A percentile compares a stretch with the other conserved stretches of the same genome.
Evolutionary conservation across 1,140 invertebrate genomes (phyloP).

Genomic region (Danaus melanippus): DNA sequence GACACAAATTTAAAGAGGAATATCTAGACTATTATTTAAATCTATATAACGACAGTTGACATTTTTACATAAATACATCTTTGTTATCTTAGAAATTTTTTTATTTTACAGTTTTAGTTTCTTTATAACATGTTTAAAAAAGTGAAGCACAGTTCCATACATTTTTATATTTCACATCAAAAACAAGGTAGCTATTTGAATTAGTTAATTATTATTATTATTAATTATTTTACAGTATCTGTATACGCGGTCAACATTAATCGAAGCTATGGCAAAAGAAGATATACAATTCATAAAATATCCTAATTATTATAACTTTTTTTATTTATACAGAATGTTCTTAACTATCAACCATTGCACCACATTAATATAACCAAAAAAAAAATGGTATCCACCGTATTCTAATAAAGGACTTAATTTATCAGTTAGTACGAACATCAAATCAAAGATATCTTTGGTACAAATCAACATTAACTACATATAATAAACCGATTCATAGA

Average conservation of each 20-base stretch:
- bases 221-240: conserved; percentile 12
- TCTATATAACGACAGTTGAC: conserved; percentile 55
- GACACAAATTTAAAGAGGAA: conserved; percentile 36
- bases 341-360: conserved; percentile 60
- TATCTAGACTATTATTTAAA: conserved; percentile 37
- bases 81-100: conserved; percentile 48
- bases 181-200: conserved; percentile 19
- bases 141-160: conserved; percentile 36
- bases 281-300: conserved; percentile 35
- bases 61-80: conserved; percentile 64
- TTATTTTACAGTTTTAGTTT: conserved; percentile 47
- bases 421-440: conserved; percentile 34
- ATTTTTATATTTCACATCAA: conserved; percentile 21
- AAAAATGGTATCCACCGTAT: conserved; percentile 35
- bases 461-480: conserved; percentile 52
- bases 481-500: conserved; percentile 46
- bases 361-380: conserved; percentile 48
- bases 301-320: conserved; percentile 31
- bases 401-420: conserved; percentile 43
- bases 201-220: background rate
- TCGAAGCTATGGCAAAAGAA: conserved; percentile 39
- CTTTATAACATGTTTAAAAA: conserved; percentile 28
- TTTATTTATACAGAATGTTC: conserved; percentile 39
- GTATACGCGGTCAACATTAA: conserved; percentile 39
- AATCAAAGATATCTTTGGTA: conserved; percentile 67